Evolutionary conservation across 1,140 invertebrate genomes (phyloP).

Genomic region (Macrocentrus cingulum): DNA sequence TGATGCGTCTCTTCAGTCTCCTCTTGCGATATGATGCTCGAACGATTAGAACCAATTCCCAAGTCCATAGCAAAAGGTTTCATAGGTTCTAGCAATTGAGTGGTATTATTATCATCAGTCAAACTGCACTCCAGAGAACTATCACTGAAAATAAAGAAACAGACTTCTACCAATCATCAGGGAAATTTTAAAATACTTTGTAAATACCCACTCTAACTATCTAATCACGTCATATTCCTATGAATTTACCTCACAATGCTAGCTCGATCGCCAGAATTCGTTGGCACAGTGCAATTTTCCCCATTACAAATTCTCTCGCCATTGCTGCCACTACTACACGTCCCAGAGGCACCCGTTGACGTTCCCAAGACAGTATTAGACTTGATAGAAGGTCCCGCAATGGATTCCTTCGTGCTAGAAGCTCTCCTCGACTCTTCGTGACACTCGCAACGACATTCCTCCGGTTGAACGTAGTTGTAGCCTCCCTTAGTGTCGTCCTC

Average conservation of each 20-base stretch:
- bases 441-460: conserved; percentile 80
- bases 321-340: conserved; percentile 32
- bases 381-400: conserved; percentile 19
- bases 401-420: conserved; percentile 41
- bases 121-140: conserved; percentile 56
- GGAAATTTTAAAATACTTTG: conserved; percentile 30
- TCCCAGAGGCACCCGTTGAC: conserved; percentile 31
- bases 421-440: conserved; percentile 64
- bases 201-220: conserved; percentile 12
- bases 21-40: conserved; percentile 61
- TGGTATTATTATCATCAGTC: conserved; percentile 44
- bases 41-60: conserved; percentile 61
- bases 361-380: conserved; percentile 35
- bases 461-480: conserved; percentile 79
- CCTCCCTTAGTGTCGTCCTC: conserved; percentile 49
- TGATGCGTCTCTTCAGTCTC: conserved; percentile 47
- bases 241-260: conserved; percentile 54
- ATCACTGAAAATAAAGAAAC: conserved; percentile 60
- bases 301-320: conserved; percentile 36
- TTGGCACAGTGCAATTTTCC: conserved; percentile 34
- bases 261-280: conserved; percentile 32
- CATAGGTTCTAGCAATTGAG: conserved; percentile 41
- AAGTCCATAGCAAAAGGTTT: conserved; percentile 62
- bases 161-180: conserved; percentile 55
- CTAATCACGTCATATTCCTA: conserved; percentile 28